phyloP scores from a whole-genome alignment of 2,113 vertebrate genomes.

The Phrynocephalus versicolor region DNA sequence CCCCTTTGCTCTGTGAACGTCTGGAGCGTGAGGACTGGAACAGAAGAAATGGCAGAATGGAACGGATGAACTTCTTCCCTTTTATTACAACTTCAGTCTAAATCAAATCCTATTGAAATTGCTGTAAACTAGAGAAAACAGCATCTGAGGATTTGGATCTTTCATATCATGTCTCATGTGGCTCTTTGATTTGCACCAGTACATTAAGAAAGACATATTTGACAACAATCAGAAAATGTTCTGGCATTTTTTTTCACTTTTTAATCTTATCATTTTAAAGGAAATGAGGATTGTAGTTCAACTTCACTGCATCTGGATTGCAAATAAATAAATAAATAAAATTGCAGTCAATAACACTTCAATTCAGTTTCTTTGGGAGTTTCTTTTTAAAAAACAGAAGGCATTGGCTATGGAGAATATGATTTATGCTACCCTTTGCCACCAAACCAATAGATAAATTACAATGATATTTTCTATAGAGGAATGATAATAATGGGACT shows the following conservation, averaged over 20 bases:
- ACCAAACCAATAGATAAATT: slow-evolving; percentile 7
- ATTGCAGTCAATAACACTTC: background rate
- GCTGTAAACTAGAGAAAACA: background rate
- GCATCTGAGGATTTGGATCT: background rate
- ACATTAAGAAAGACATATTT: fast-evolving
- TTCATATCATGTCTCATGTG: background rate
- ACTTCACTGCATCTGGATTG: background rate
- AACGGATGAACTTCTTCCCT: background rate
- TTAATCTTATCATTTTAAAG: background rate
- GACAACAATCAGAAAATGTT: background rate
- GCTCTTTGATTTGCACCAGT: background rate
- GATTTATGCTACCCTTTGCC: background rate
- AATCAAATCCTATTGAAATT: background rate
- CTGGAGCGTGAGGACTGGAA: background rate
- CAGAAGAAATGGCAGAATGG: background rate
- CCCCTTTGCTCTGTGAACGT: too few relatives aligned
- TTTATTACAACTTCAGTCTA: too few relatives aligned
- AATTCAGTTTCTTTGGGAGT: too few relatives aligned
- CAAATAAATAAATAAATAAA: background rate
- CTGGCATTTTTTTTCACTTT: background rate
- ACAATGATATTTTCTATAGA: background rate
- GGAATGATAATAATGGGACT: background rate
- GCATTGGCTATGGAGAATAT: background rate
- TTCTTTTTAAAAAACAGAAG: background rate
- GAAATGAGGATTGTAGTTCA: background rate